Base-by-base conservation (phyloP, 2,113 vertebrate species). In the Turdus rufiventris region DNA sequence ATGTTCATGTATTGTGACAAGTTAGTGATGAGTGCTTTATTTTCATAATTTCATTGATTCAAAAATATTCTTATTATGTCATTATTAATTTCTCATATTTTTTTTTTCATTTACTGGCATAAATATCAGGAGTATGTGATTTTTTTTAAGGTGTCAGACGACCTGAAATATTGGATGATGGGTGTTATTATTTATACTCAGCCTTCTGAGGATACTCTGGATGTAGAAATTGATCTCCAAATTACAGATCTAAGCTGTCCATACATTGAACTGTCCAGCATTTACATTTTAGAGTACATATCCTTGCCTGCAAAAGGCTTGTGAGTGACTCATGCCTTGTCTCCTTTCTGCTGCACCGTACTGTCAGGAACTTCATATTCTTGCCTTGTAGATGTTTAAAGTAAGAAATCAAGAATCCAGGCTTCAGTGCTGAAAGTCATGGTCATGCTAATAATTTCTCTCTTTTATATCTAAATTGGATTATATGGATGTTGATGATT, bases 391-490 rank as follows among this genome's bases (percentile, higher is more conserved):
- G 29, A 76, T 68, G 14, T 78, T 94, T 81, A 28, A 82, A 90
- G n/a, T 33, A 85, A 75, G 79, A 65, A 94, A 72, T 0, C n/a
- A 50, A 48, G 33, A 72, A 85, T 82, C 2, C 12, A 75, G 58
- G 8, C 66, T 72, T 88, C 53, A 76, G 23, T 25, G 33, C 62
- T 88, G 45, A 58, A 94, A 95, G 42, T 68, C 78, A 54, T 58
- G 57, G 78, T 88, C 71, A 85, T 90, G 92, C 62, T 83, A 91
- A 89, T 89, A 88, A 89, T 84, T 93, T 68, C 25, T 67, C 76
- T 54, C 66, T 89, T 89, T 95, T 76, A 61, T 76, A 88, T 61
- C 56, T 85, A 93, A 96, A 94, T 85, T 88, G 85, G 67, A 94
- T 91, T 96, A 89, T 89, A 89, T 51, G 67, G 93, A 79, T 92